These are phyloP conservation scores for Cygnus atratus DNA, from an alignment of 2,113 vertebrate genomes.

Conservation along the genomic window DNA sequence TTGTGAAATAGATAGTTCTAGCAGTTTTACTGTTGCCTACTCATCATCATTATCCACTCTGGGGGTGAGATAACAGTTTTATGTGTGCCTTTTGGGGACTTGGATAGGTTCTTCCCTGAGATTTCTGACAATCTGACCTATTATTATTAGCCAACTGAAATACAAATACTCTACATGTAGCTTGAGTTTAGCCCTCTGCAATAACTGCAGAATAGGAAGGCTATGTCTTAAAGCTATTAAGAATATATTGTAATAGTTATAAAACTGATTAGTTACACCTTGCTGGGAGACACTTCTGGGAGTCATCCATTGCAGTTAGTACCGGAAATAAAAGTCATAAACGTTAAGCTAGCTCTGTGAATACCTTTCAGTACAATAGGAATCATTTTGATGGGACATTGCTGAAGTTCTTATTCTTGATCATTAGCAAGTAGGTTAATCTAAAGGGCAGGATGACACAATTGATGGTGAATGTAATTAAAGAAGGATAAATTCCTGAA, in stretches of 20 bases:
- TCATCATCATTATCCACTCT: accelerated
- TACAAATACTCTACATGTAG: neutral
- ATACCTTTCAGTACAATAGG: neutral
- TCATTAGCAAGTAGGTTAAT: neutral
- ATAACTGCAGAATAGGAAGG: neutral
- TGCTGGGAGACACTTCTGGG: neutral
- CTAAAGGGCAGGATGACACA: neutral
- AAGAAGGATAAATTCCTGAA: neutral
- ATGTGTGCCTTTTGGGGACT: neutral
- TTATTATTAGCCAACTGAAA: neutral
- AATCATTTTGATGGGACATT: neutral
- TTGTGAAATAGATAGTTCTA: neutral
- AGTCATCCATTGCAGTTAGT: neutral
- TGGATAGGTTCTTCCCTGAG: neutral
- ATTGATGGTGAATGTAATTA: neutral
- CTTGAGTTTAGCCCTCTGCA: neutral
- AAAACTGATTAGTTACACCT: neutral
- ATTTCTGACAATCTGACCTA: neutral
- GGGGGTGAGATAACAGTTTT: neutral
- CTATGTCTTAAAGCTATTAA: neutral
- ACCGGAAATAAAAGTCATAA: neutral
- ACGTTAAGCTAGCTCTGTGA: neutral
- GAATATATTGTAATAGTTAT: neutral
- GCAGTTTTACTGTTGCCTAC: neutral
- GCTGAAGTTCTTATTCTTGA: neutral